These are phyloP conservation scores for Gnatocerus cornutus DNA, from an alignment of 2,888 invertebrate species.

Conservation along the genomic window DNA sequence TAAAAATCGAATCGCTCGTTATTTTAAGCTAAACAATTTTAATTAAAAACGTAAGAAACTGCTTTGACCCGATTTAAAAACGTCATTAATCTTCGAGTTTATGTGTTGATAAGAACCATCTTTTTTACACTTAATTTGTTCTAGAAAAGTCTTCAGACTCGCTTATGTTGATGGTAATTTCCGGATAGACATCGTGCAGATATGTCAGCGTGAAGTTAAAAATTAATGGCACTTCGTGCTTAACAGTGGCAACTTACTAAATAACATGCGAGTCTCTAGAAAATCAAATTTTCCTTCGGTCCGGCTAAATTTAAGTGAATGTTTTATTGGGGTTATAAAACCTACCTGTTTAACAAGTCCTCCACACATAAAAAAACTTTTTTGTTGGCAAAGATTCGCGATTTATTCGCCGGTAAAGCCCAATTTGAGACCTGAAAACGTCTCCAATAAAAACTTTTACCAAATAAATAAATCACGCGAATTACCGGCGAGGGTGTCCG, in stretches of 20 bases:
- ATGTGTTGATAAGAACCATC: conserved; percentile 22
- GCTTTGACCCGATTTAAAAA: conserved; percentile 17
- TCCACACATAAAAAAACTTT: conserved; percentile 24
- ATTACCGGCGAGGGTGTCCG: not conserved
- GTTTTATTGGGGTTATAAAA: conserved; percentile 28
- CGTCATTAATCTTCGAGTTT: conserved; percentile 8
- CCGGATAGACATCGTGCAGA: conserved; percentile 10
- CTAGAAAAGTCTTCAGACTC: conserved; percentile 7
- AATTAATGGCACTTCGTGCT: conserved; percentile 25
- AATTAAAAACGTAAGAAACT: conserved; percentile 9
- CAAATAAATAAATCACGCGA: conserved; percentile 27
- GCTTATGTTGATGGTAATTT: conserved; percentile 14
- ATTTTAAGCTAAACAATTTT: conserved; percentile 8
- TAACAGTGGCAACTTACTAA: conserved; percentile 10
- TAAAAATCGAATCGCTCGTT: conserved; percentile 1
- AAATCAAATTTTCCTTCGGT: conserved; percentile 20
- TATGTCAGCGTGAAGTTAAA: conserved; percentile 23
- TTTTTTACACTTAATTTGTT: conserved; percentile 16
- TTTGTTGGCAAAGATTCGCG: conserved; percentile 29
- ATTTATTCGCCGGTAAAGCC: conserved; percentile 32
- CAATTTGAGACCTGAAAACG: conserved; percentile 31
- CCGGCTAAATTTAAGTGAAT: conserved; percentile 27
- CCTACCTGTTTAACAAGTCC: conserved; percentile 29
- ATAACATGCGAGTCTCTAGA: conserved; percentile 5
- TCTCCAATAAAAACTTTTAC: conserved; percentile 21